Percentiles rank a stretch among this genome's conserved stretches.
Conservation (phyloP, 2,888 invertebrate genomes). For the Crioceris asparagi region DNA sequence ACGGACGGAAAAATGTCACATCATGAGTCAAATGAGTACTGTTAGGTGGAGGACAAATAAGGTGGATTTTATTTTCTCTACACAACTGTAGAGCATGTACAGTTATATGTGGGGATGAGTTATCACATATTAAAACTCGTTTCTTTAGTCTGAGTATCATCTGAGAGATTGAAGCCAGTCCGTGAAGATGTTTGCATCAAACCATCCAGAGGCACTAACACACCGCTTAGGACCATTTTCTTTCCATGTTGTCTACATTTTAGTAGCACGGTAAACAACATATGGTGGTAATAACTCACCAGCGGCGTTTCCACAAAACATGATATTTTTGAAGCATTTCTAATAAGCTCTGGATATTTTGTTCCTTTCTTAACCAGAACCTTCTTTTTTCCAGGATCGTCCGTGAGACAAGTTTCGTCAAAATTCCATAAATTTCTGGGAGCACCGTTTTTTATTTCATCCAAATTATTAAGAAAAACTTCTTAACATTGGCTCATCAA, state of each 20-base stretch:
- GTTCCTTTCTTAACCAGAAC: slow-evolving; percentile 14
- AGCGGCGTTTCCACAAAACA: slow-evolving; percentile 14
- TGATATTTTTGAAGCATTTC: slow-evolving; percentile 24
- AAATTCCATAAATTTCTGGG: slow-evolving; percentile 25
- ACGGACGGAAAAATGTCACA: no score
- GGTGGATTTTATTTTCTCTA: slow-evolving; percentile 1
- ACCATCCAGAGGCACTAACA: slow-evolving; percentile 14
- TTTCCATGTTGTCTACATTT: slow-evolving; percentile 18
- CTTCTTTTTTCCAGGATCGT: slow-evolving; percentile 25
- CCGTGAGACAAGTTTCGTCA: slow-evolving; percentile 20
- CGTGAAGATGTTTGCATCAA: slow-evolving; percentile 17
- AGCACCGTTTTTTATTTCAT: slow-evolving; percentile 12
- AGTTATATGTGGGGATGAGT: no score
- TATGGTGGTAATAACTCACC: slow-evolving; percentile 15
- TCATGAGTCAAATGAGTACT: slow-evolving; percentile 2
- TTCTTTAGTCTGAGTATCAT: slow-evolving; percentile 10
- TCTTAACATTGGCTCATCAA: slow-evolving; percentile 9
- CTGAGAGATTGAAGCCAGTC: slow-evolving; percentile 16
- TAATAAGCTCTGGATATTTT: slow-evolving; percentile 24
- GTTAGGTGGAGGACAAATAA: slow-evolving; percentile 2
- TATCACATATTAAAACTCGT: slow-evolving; percentile 5
- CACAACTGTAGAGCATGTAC: slow-evolving; percentile 4
- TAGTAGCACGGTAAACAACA: slow-evolving; percentile 11
- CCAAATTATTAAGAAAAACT: slow-evolving; percentile 11
- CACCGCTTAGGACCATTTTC: slow-evolving; percentile 13